These are phyloP conservation scores for Caretta caretta DNA, from an alignment of 2,113 vertebrate genomes.

Conservation along the genomic window DNA sequence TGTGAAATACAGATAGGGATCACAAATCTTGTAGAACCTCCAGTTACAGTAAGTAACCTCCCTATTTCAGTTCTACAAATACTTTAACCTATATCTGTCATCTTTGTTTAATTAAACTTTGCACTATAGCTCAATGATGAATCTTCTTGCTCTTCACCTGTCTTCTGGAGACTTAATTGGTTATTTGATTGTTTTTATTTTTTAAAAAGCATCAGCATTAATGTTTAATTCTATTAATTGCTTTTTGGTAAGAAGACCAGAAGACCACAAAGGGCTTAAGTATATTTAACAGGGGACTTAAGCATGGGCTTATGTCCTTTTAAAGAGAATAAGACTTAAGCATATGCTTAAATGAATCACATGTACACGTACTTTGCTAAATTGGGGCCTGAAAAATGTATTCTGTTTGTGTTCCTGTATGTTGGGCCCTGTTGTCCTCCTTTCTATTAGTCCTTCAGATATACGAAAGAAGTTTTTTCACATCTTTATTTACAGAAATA, in stretches of 20 bases:
- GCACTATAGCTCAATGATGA: background rate
- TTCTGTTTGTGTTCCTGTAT: background rate
- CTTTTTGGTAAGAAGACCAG: background rate
- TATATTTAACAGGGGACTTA: background rate
- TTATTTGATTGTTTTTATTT: background rate
- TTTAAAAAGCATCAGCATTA: background rate
- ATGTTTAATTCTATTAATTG: background rate
- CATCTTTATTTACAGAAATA: background rate
- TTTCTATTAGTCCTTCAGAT: too few relatives aligned
- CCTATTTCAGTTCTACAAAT: slow-evolving; percentile 17
- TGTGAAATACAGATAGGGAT: background rate
- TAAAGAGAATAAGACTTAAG: background rate
- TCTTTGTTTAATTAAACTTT: background rate
- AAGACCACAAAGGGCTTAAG: background rate
- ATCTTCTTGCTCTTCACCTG: rapidly evolving
- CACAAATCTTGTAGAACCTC: background rate
- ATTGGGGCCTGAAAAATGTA: background rate
- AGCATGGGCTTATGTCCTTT: background rate
- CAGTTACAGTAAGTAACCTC: background rate
- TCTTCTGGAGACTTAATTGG: background rate
- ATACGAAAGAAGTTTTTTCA: background rate
- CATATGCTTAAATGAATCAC: background rate
- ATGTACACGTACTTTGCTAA: background rate
- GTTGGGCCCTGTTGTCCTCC: background rate
- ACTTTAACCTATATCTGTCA: background rate